Conservation (phyloP, 2,888 invertebrate genomes). For the Pheosia tremula region DNA sequence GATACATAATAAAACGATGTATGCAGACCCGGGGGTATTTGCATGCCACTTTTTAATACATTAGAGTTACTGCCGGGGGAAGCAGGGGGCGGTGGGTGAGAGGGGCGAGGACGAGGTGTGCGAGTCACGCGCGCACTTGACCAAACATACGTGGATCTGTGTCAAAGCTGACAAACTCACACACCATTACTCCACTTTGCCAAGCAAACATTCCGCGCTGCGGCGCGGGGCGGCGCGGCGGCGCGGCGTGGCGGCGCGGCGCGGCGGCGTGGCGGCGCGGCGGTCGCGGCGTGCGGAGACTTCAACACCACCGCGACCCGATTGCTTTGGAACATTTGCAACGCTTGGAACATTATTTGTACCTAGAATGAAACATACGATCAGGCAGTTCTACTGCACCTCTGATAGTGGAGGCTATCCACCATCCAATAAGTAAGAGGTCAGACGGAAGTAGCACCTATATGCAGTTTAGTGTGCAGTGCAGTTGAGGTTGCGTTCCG, state of each 20-base stretch:
- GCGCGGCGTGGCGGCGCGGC: constrained; percentile 3
- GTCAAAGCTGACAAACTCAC: constrained; percentile 35
- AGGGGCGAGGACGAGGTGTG: constrained; percentile 3
- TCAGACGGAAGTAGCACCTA: no score
- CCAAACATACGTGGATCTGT: constrained; percentile 48
- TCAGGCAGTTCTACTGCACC: no score
- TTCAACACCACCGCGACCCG: background rate
- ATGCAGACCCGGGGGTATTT: constrained; percentile 33
- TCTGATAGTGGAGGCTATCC: no score
- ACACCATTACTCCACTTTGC: constrained; percentile 47
- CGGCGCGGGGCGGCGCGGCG: constrained; percentile 1
- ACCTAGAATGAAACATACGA: no score
- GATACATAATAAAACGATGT: background rate
- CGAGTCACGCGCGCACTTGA: constrained; percentile 45
- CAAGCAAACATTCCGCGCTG: constrained; percentile 36
- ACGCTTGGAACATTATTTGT: no score
- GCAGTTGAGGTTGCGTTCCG: no score
- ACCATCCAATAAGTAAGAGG: no score
- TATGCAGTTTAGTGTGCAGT: no score
- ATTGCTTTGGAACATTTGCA: background rate
- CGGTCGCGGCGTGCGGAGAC: background rate
- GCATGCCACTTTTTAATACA: constrained; percentile 44
- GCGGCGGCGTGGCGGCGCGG: constrained; percentile 4
- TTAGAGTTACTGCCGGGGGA: constrained; percentile 18
- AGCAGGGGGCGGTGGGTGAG: constrained; percentile 5